Percentiles rank a stretch among this genome's conserved stretches.
Evolutionary conservation across 2,888 invertebrate species (phyloP).

Genomic region (Agriopis aurantiaria): DNA sequence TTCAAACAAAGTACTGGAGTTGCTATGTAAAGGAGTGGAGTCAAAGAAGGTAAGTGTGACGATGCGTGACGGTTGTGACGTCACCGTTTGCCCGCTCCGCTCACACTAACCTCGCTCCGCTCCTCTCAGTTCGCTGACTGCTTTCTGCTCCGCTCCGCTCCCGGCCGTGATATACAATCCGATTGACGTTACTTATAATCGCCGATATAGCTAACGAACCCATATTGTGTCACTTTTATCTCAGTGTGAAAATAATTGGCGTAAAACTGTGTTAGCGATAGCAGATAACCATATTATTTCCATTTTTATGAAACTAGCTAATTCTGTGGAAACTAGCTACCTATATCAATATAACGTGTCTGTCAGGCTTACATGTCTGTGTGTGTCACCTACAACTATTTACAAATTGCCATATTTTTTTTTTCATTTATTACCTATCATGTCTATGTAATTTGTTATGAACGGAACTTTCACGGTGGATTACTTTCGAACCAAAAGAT

Average conservation of each 20-base stretch:
- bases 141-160: neutral
- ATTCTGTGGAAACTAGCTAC: too few relatives aligned
- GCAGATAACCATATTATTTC: constrained; percentile 18
- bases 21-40: constrained; percentile 7
- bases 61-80: constrained; percentile 20
- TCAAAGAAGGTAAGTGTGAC: constrained; percentile 13
- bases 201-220: constrained; percentile 26
- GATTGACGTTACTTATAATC: constrained; percentile 29
- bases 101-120: constrained; percentile 15
- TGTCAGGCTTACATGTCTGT: too few relatives aligned
- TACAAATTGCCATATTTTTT: too few relatives aligned
- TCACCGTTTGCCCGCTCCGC: too few relatives aligned
- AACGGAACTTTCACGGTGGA: too few relatives aligned
- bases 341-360: too few relatives aligned
- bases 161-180: constrained; percentile 5
- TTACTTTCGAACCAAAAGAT: too few relatives aligned
- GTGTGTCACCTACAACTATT: too few relatives aligned
- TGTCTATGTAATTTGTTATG: too few relatives aligned
- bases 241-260: constrained; percentile 38
- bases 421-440: too few relatives aligned
- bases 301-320: constrained; percentile 17
- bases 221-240: constrained; percentile 29
- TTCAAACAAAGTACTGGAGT: constrained; percentile 47
- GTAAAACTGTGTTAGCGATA: constrained; percentile 23
- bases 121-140: neutral